A percentile compares a stretch with the other conserved stretches of the same genome.
phyloP scores from a whole-genome alignment of 2,113 vertebrate genomes.

The Gymnobelideus leadbeateri region DNA sequence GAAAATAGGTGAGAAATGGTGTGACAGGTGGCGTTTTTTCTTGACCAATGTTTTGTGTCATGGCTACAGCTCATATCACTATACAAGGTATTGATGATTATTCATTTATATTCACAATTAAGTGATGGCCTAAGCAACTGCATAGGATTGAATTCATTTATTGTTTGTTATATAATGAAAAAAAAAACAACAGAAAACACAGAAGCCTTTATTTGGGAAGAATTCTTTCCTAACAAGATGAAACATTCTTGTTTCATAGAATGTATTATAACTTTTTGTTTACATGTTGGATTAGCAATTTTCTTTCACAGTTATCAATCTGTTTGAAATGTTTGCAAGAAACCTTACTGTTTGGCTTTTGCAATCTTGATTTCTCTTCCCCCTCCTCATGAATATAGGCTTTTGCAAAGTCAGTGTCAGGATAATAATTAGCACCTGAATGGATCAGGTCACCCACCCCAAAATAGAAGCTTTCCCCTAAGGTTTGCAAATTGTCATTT shows the following conservation, averaged over 20 bases:
- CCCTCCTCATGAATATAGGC: not conserved
- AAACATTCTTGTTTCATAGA: not conserved
- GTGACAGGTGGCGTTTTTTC: not conserved
- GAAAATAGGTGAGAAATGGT: not conserved
- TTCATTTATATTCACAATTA: not conserved
- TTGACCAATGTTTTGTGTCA: not conserved
- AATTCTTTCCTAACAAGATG: not conserved
- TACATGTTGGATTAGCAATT: not conserved
- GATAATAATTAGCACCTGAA: not conserved
- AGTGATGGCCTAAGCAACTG: not conserved
- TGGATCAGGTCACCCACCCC: not conserved
- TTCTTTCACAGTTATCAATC: not conserved
- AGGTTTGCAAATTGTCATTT: not conserved
- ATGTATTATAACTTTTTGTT: not conserved
- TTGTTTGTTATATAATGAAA: not conserved
- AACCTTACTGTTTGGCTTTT: not conserved
- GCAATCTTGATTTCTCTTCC: not conserved
- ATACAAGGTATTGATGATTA: not conserved
- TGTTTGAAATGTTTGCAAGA: not conserved
- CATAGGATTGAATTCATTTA: not conserved
- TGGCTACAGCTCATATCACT: not conserved
- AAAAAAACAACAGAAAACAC: not conserved
- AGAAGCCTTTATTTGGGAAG: not conserved
- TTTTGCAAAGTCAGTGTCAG: not conserved
- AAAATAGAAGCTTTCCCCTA: not conserved